Evolutionary conservation across 2,888 invertebrate genomes (phyloP).

Genomic region (Volucella inanis): DNA sequence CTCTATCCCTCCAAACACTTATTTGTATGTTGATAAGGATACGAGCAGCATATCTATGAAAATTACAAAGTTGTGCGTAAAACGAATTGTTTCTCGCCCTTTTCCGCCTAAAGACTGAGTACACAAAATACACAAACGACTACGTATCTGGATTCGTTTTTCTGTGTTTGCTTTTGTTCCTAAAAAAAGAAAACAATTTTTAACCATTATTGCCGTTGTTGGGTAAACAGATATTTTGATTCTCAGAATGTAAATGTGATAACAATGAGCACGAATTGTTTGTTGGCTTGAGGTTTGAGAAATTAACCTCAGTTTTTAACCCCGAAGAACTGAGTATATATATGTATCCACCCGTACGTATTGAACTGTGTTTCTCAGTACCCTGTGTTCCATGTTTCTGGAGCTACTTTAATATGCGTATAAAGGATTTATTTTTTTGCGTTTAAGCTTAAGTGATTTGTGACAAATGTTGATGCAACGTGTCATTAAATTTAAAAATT

Average conservation of each 20-base stretch:
- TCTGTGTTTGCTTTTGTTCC: not conserved
- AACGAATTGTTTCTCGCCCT: not conserved
- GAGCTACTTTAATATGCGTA: no score
- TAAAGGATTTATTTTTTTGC: no score
- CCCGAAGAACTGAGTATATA: not conserved
- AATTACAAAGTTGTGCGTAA: slow-evolving; percentile 17
- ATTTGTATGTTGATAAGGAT: slow-evolving; percentile 27
- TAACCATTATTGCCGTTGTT: no score
- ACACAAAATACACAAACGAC: no score
- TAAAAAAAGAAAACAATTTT: not conserved
- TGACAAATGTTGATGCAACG: no score
- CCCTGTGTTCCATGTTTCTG: no score
- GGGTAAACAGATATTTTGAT: slow-evolving; percentile 13
- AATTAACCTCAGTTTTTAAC: not conserved
- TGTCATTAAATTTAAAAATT: no score
- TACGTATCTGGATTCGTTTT: no score
- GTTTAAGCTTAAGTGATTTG: no score
- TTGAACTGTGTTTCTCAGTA: no score
- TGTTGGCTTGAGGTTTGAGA: slow-evolving; percentile 3
- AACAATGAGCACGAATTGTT: slow-evolving; percentile 1
- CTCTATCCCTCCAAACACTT: not conserved
- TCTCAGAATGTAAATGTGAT: slow-evolving; percentile 10
- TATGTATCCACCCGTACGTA: not conserved
- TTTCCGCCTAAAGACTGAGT: not conserved
- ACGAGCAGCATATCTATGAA: not conserved